Conservation (phyloP, 2,888 invertebrate genomes). For the Ganaspis brasiliensis region DNA sequence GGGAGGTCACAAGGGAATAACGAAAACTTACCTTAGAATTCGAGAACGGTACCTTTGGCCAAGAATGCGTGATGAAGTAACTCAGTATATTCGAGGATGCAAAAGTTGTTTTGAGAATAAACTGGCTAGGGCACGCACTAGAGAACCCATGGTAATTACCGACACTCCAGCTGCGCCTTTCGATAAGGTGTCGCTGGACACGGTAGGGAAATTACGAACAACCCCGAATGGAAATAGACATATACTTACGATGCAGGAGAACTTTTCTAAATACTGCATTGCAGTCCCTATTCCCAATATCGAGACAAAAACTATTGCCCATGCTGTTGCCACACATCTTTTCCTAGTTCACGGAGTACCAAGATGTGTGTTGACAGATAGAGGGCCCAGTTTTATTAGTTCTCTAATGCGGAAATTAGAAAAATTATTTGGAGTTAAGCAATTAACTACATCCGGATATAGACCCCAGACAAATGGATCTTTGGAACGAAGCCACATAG, state of each 20-base stretch:
- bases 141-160: slow-evolving; percentile 58
- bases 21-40: slow-evolving; percentile 34
- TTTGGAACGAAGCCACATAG: neutral
- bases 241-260: slow-evolving; percentile 52
- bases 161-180: slow-evolving; percentile 54
- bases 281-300: slow-evolving; percentile 3
- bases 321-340: neutral
- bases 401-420: neutral
- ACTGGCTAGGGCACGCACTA: slow-evolving; percentile 44
- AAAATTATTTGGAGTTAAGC: neutral
- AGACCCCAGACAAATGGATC: neutral
- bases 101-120: slow-evolving; percentile 58
- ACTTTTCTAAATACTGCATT: slow-evolving; percentile 21
- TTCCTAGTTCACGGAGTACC: slow-evolving; percentile 25
- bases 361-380: slow-evolving; percentile 1
- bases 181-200: slow-evolving; percentile 54
- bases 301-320: neutral
- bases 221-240: slow-evolving; percentile 50
- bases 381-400: neutral
- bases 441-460: neutral
- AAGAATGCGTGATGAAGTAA: slow-evolving; percentile 51
- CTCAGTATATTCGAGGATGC: slow-evolving; percentile 52
- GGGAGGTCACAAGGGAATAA: neutral
- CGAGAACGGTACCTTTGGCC: slow-evolving; percentile 54
- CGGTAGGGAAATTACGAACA: slow-evolving; percentile 38